phyloP scores from a whole-genome alignment of 2,888 invertebrate species.

The Rhagium mordax region DNA sequence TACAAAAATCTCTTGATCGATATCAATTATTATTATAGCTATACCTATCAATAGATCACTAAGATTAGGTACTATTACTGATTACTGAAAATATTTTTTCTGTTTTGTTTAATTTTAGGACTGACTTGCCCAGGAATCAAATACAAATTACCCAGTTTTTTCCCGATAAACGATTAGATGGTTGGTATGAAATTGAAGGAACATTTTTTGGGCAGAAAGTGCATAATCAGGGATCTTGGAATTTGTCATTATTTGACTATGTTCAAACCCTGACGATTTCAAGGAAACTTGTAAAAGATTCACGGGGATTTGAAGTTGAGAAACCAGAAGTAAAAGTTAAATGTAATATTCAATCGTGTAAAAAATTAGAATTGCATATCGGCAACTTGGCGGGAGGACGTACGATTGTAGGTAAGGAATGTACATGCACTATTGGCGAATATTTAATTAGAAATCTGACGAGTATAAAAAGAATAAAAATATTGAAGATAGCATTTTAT shows the following conservation, averaged over 20 bases:
- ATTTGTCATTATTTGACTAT: constrained; percentile 80
- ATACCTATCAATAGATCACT: no score
- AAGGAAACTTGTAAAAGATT: constrained; percentile 71
- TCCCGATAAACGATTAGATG: constrained; percentile 83
- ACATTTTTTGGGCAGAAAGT: constrained; percentile 76
- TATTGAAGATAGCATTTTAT: no score
- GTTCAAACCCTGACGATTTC: constrained; percentile 79
- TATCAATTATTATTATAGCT: no score
- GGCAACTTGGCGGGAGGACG: constrained; percentile 81
- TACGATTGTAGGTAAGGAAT: constrained; percentile 75
- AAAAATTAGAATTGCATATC: constrained; percentile 84
- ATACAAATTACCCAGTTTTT: constrained; percentile 87
- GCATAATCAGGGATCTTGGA: constrained; percentile 81
- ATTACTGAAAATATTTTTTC: no score
- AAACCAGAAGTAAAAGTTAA: constrained; percentile 74
- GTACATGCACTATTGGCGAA: no score
- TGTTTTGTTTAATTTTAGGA: constrained; percentile 70
- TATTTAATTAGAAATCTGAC: no score
- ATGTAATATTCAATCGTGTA: constrained; percentile 82
- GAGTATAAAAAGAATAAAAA: no score
- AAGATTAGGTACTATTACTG: no score
- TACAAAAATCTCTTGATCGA: no score
- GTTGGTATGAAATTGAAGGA: constrained; percentile 78
- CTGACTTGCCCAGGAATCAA: constrained; percentile 76
- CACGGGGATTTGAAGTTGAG: constrained; percentile 55